phyloP scores from a whole-genome alignment of 35 echinoderm and acorn worm genomes.

The Ophiothrix spiculata region DNA sequence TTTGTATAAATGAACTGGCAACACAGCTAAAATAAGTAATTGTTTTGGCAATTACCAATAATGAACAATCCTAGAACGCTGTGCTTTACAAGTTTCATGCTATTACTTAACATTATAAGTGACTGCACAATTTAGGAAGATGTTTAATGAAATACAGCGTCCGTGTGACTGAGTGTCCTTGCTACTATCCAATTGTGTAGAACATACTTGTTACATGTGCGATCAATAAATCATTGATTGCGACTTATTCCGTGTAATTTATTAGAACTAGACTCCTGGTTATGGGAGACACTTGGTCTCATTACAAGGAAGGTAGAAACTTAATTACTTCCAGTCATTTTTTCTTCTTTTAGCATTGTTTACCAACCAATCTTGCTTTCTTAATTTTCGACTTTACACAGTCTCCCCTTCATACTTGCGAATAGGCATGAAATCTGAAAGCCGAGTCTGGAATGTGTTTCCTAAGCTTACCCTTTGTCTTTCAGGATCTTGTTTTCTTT shows the following conservation, averaged over 20 bases:
- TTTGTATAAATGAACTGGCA: too few species aligned
- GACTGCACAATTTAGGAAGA: not conserved
- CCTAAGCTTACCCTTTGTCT: slow-evolving; percentile 67
- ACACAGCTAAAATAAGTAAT: too few species aligned
- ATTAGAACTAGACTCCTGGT: too few species aligned
- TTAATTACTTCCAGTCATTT: not conserved
- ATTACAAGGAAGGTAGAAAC: not conserved
- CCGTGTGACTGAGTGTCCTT: too few species aligned
- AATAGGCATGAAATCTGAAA: not conserved
- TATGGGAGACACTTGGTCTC: too few species aligned
- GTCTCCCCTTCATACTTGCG: not conserved
- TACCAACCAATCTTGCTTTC: not conserved
- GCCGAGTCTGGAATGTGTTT: not conserved
- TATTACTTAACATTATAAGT: not conserved
- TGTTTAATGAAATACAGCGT: not conserved
- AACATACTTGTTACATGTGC: too few species aligned
- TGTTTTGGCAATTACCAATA: too few species aligned
- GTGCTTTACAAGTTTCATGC: too few species aligned
- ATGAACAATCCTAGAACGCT: too few species aligned
- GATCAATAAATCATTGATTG: too few species aligned
- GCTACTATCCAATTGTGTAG: too few species aligned
- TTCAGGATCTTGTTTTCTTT: slow-evolving; percentile 74
- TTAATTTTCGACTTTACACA: not conserved
- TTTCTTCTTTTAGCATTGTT: not conserved
- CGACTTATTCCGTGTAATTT: too few species aligned